A percentile compares a stretch with the other conserved stretches of the same genome.
These are phyloP conservation scores for Ctenicera cuprea DNA, from an alignment of 2,888 invertebrate genomes.

Conservation along the genomic window DNA sequence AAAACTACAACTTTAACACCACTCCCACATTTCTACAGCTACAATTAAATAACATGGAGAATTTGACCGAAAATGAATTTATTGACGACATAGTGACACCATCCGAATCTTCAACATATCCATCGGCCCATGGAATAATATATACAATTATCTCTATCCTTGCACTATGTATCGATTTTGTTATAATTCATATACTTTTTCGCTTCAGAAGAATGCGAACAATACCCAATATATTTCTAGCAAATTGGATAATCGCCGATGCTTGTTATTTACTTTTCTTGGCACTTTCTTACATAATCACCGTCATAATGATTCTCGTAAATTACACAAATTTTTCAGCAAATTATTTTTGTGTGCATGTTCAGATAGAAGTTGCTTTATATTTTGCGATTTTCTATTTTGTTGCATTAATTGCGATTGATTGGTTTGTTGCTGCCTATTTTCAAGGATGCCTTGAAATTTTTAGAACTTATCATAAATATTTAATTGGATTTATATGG, in stretches of 20 bases:
- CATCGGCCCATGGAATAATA: background rate
- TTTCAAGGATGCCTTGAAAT: background rate
- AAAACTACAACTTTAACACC: too few species aligned
- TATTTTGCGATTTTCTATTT: conserved; percentile 1
- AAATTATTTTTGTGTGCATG: too few species aligned
- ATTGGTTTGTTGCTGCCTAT: conserved; percentile 25
- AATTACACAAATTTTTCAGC: too few species aligned
- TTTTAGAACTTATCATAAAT: conserved; percentile 9
- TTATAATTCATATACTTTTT: conserved; percentile 10
- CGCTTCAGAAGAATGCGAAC: conserved; percentile 8
- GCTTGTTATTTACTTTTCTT: background rate
- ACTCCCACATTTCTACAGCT: too few species aligned
- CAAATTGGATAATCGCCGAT: conserved; percentile 14
- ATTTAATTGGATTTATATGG: conserved; percentile 22
- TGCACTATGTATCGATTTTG: background rate
- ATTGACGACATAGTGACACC: too few species aligned
- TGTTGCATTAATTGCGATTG: background rate
- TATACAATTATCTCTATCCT: background rate
- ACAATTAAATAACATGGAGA: too few species aligned
- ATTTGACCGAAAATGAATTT: too few species aligned
- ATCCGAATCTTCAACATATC: too few species aligned
- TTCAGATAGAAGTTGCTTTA: too few species aligned
- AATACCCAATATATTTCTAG: conserved; percentile 4
- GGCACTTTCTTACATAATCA: background rate
- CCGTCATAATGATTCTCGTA: too few species aligned